Conservation (phyloP, 2,113 vertebrate species). For the Actinemys pallida region DNA sequence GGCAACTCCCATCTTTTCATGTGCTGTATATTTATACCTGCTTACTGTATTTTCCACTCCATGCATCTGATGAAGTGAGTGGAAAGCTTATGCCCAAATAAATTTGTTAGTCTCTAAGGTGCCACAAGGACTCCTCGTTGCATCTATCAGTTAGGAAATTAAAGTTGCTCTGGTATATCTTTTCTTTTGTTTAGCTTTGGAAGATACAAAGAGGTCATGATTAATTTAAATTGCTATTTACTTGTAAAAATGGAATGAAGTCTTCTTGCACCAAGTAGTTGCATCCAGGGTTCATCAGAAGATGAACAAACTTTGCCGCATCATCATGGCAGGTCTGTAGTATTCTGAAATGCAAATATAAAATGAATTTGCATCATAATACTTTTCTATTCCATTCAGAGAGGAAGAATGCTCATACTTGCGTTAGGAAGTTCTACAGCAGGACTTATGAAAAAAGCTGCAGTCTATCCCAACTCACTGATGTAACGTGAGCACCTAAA, state of each 20-base stretch:
- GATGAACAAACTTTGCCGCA: slow-evolving; percentile 93
- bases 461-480: neutral
- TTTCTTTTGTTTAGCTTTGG: neutral
- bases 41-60: too few species aligned
- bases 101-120: too few species aligned
- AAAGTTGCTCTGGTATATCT: neutral
- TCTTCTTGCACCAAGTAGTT: slow-evolving; percentile 96
- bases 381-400: neutral
- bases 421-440: neutral
- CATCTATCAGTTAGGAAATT: neutral
- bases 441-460: neutral
- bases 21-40: too few species aligned
- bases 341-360: slow-evolving; percentile 74
- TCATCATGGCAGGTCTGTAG: slow-evolving; percentile 95
- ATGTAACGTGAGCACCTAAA: neutral
- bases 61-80: too few species aligned
- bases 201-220: neutral
- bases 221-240: slow-evolving; percentile 65
- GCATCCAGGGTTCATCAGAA: slow-evolving; percentile 92
- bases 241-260: slow-evolving; percentile 97
- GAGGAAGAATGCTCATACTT: neutral
- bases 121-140: too few species aligned
- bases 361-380: neutral
- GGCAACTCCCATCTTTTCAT: too few species aligned
- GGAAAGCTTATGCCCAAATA: too few species aligned